A percentile compares a stretch with the other conserved stretches of the same genome.
Evolutionary conservation across 2,888 invertebrate species (phyloP).

Genomic region (Cerastoderma edule): DNA sequence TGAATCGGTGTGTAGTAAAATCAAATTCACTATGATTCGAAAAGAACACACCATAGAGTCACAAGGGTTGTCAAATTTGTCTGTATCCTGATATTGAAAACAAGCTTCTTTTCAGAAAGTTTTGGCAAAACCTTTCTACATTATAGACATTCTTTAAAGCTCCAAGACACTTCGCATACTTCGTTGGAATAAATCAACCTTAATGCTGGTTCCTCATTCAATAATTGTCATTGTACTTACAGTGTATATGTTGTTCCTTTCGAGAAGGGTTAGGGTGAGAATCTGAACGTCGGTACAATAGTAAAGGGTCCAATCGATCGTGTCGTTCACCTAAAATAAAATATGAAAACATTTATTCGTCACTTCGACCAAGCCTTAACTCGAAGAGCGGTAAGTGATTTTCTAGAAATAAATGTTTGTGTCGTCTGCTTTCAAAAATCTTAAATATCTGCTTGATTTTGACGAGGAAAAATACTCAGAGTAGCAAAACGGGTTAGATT

Average conservation of each 20-base stretch:
- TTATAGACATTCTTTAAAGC: background rate
- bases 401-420: background rate
- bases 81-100: no score
- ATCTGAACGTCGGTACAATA: constrained; percentile 15
- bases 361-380: no score
- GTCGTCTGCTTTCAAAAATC: background rate
- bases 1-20: no score
- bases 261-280: background rate
- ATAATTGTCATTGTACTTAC: no score
- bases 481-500: background rate
- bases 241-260: background rate
- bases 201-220: no score
- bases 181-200: no score
- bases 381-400: no score
- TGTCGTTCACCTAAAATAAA: constrained; percentile 13
- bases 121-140: background rate
- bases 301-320: constrained; percentile 7
- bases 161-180: background rate
- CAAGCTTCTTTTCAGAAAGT: no score
- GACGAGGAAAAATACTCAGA: background rate
- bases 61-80: no score
- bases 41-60: no score
- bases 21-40: no score
- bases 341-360: no score
- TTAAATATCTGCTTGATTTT: background rate